Evolutionary conservation across 2,113 vertebrate genomes (phyloP).

Genomic region (Alces alces): DNA sequence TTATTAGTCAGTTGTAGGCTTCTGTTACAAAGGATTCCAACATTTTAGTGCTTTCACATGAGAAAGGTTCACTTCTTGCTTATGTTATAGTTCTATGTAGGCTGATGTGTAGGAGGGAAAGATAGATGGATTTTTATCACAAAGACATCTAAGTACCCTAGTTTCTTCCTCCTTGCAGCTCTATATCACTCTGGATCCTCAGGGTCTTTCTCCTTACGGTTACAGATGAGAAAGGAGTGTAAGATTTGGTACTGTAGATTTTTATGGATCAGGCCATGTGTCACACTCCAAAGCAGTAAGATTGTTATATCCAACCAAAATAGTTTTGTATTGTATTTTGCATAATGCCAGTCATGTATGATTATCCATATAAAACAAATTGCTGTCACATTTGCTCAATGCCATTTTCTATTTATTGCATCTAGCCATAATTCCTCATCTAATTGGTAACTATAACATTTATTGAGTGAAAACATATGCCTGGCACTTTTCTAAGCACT

Average conservation of each 20-base stretch:
- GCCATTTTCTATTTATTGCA: conserved; percentile 15
- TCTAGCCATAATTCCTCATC: conserved; percentile 22
- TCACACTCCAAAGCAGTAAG: background rate
- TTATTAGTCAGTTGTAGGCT: background rate
- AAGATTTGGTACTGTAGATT: background rate
- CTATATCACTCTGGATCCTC: background rate
- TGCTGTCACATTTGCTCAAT: conserved; percentile 12
- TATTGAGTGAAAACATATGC: background rate
- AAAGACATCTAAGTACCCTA: background rate
- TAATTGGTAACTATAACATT: conserved; percentile 22
- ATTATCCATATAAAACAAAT: conserved; percentile 23
- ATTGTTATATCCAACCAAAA: background rate
- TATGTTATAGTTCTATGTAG: background rate
- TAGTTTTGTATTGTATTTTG: background rate
- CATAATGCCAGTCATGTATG: background rate
- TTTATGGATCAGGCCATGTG: background rate
- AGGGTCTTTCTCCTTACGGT: background rate
- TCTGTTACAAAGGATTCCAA: background rate
- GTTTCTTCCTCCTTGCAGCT: background rate
- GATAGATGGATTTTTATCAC: background rate
- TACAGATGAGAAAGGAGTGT: background rate
- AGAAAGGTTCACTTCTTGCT: background rate
- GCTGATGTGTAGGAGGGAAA: background rate
- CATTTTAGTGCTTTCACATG: background rate
- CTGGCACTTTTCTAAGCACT: background rate